Percentiles rank a stretch among this genome's conserved stretches.
Conservation (phyloP, 2,113 vertebrate genomes). For the Ochotona curzoniae region DNA sequence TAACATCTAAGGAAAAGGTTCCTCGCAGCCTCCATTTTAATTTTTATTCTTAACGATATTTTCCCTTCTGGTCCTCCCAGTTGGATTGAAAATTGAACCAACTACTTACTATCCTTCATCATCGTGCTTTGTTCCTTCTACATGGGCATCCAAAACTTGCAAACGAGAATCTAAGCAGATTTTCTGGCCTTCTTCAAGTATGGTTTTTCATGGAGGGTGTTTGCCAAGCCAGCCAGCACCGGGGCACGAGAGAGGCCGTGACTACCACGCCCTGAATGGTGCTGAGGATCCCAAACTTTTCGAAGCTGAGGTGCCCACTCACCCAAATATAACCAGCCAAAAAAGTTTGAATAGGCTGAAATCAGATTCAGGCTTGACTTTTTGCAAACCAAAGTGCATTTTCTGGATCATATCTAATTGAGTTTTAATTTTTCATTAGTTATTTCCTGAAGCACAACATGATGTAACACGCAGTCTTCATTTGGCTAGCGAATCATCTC, state of each 20-base stretch:
- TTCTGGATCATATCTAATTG: not conserved
- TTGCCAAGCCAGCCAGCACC: no score
- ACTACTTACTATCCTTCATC: not conserved
- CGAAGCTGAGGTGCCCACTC: not conserved
- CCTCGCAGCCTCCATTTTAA: not conserved
- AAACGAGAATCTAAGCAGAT: not conserved
- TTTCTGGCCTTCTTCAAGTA: no score
- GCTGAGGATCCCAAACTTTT: no score
- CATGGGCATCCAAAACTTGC: accelerated
- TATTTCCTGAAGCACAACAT: not conserved
- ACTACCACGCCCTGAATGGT: no score
- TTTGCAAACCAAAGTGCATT: not conserved
- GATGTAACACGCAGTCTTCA: not conserved
- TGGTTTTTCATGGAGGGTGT: not conserved
- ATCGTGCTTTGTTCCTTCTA: not conserved
- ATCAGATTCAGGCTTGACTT: not conserved
- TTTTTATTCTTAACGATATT: not conserved
- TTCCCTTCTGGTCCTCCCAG: not conserved
- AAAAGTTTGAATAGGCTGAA: not conserved
- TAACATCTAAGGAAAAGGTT: no score
- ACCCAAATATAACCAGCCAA: not conserved
- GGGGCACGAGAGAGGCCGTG: no score
- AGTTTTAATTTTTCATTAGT: not conserved
- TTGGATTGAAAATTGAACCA: not conserved
- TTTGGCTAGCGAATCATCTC: not conserved